These are phyloP conservation scores for Pseudopodoces humilis DNA, from an alignment of 2,113 vertebrate genomes.

Conservation along the genomic window DNA sequence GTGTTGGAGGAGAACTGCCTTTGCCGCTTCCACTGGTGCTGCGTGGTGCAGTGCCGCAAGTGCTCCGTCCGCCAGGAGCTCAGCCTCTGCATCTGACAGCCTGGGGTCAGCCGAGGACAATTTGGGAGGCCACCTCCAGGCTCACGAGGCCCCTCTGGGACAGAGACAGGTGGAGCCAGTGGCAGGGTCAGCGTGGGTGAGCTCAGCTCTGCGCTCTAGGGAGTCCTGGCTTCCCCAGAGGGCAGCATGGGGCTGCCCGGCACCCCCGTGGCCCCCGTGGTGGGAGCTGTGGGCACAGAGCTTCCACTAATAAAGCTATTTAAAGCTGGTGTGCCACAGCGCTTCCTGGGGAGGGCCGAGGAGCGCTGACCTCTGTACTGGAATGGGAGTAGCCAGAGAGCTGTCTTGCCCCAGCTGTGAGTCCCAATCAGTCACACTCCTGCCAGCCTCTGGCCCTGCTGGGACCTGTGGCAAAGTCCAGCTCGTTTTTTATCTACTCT, in stretches of 20 bases:
- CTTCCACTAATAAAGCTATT: constrained; percentile 68
- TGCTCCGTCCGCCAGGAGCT: constrained; percentile 92
- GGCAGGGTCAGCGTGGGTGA: background rate
- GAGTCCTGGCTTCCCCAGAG: background rate
- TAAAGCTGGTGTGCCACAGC: background rate
- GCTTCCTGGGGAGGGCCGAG: constrained; percentile 24
- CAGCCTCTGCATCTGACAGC: constrained; percentile 86
- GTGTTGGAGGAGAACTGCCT: constrained; percentile 95
- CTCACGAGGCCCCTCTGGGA: background rate
- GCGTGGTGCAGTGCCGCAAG: constrained; percentile 95
- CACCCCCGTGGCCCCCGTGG: fast-evolving
- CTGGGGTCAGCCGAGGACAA: background rate
- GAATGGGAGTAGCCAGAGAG: background rate
- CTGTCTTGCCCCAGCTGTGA: fast-evolving
- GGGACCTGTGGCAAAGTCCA: background rate
- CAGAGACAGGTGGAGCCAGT: background rate
- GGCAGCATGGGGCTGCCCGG: background rate
- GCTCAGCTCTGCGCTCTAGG: background rate
- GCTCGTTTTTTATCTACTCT: background rate
- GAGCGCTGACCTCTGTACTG: fast-evolving
- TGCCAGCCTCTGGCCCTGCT: background rate
- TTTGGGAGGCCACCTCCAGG: background rate
- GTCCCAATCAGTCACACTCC: fast-evolving
- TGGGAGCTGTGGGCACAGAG: background rate
- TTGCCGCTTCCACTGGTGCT: constrained; percentile 98